Conservation (phyloP, 2,797 vertebrate genomes). For the Sphenodon punctatus region DNA sequence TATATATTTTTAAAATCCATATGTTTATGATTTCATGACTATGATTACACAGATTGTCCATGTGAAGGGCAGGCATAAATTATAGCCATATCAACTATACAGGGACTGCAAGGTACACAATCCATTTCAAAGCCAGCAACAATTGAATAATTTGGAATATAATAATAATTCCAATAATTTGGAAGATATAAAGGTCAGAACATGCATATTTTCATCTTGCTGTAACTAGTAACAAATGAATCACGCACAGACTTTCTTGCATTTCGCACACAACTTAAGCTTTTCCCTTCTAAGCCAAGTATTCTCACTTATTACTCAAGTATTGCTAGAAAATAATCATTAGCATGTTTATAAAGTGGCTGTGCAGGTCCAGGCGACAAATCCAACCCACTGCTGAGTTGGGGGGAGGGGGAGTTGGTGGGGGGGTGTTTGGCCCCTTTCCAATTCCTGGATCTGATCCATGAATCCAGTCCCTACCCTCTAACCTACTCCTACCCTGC, state of each 20-base stretch:
- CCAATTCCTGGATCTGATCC: too few species aligned
- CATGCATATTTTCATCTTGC: not conserved
- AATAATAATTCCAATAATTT: too few species aligned
- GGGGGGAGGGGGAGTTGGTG: too few species aligned
- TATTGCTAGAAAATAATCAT: not conserved
- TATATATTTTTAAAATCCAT: too few species aligned
- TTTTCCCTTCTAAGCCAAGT: not conserved
- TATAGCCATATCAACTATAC: not conserved
- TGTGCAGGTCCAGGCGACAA: too few species aligned
- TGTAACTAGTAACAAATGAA: too few species aligned
- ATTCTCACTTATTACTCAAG: not conserved
- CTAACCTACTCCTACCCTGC: too few species aligned
- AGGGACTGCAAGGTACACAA: not conserved
- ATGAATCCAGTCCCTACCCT: too few species aligned
- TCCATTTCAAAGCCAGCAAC: not conserved
- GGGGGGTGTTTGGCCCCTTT: too few species aligned
- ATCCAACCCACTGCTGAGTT: too few species aligned
- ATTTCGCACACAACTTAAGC: not conserved
- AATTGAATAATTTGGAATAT: not conserved
- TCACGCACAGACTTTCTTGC: not conserved
- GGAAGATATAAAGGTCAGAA: not conserved
- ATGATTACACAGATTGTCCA: not conserved
- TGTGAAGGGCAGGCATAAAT: not conserved
- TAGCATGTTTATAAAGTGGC: not conserved
- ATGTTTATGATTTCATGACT: not conserved